Percentiles rank a stretch among this genome's conserved stretches.
These are phyloP conservation scores for Halictus rubicundus DNA, from an alignment of 1,140 invertebrate genomes.

Conservation along the genomic window DNA sequence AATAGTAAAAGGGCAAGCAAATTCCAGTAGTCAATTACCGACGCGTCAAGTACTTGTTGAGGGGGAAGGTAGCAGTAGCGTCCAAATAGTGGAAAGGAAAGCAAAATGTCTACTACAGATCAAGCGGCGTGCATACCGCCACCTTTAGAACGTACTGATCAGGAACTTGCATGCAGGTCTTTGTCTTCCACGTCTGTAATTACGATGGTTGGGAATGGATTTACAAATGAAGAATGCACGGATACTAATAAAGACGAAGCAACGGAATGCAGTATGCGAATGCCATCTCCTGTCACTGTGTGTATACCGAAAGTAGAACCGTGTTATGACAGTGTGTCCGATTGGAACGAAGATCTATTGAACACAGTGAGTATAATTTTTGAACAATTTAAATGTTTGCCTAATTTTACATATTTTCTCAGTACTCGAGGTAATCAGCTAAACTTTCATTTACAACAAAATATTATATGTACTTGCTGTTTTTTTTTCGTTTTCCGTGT, in stretches of 20 bases:
- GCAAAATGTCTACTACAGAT: constrained; percentile 12
- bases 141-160: constrained; percentile 14
- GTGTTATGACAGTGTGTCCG: neutral
- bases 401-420: neutral
- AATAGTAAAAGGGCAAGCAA: neutral
- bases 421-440: neutral
- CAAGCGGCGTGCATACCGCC: neutral
- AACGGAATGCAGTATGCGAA: neutral
- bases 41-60: neutral
- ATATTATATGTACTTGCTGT: neutral
- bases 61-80: neutral
- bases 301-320: constrained; percentile 35
- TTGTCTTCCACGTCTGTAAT: neutral
- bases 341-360: neutral
- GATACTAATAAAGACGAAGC: neutral
- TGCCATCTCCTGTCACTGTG: neutral
- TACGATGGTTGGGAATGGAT: constrained; percentile 10
- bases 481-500: neutral
- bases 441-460: neutral
- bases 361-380: constrained; percentile 13
- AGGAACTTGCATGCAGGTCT: neutral
- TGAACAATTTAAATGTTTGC: neutral
- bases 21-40: too few species aligned
- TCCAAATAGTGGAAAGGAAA: neutral
- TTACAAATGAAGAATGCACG: neutral